Conservation (phyloP, 2,888 invertebrate species). For the Malthinus flaveolus region DNA sequence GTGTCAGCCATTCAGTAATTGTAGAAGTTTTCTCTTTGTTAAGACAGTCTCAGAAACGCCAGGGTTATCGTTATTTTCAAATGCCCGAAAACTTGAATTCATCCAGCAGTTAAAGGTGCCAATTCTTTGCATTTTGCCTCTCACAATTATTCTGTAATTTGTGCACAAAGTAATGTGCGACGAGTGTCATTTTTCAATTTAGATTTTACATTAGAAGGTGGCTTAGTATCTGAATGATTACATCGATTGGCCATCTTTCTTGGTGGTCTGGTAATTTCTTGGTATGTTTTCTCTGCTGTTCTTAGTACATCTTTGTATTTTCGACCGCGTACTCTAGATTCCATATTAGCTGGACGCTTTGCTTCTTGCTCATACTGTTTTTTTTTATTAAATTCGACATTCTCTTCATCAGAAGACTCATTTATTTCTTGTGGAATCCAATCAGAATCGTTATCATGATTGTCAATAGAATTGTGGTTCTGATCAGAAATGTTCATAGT, state of each 20-base stretch:
- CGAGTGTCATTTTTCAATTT: background rate
- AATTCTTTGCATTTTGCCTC: background rate
- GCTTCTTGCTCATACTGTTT: background rate
- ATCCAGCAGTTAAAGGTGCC: background rate
- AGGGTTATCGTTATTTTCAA: background rate
- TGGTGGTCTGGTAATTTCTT: background rate
- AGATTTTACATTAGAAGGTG: background rate
- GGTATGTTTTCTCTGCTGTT: background rate
- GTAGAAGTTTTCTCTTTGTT: background rate
- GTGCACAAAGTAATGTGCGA: background rate
- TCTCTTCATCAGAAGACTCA: background rate
- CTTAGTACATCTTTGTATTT: background rate
- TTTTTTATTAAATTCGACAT: background rate
- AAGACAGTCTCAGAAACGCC: background rate
- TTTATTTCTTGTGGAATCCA: background rate
- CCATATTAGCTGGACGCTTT: background rate
- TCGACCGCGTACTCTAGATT: background rate
- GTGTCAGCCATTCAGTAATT: background rate
- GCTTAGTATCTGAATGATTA: background rate
- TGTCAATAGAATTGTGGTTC: background rate
- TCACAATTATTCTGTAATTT: background rate
- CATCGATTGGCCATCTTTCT: background rate
- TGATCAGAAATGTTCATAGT: background rate
- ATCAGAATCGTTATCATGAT: background rate
- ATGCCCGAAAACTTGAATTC: background rate